A percentile compares a stretch with the other conserved stretches of the same genome.
Evolutionary conservation across 2,888 invertebrate species (phyloP).

Genomic region (Carterocephalus palaemon): DNA sequence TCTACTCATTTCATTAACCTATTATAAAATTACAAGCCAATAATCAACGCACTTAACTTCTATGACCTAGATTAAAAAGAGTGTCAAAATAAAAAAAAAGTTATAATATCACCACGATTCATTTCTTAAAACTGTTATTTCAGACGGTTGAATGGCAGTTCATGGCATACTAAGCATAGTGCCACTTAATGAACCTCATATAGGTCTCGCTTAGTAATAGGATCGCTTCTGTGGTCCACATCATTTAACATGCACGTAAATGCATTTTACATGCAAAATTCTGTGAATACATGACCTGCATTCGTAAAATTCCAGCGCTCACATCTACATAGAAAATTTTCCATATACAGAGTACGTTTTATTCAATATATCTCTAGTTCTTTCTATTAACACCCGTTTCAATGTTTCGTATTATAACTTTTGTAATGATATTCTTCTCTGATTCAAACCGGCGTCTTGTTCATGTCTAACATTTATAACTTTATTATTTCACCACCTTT

Average conservation of each 20-base stretch:
- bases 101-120: no score
- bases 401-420: conserved; percentile 7
- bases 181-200: background rate
- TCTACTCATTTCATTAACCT: no score
- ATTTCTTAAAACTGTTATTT: no score
- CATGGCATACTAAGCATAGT: no score
- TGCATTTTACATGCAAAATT: conserved; percentile 22
- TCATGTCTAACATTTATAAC: no score
- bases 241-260: conserved; percentile 15
- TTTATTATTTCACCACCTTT: no score
- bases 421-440: background rate
- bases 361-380: conserved; percentile 6
- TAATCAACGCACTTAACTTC: no score
- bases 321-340: conserved; percentile 18
- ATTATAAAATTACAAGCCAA: no score
- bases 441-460: no score
- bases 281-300: conserved; percentile 17
- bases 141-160: no score
- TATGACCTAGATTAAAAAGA: no score
- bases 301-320: conserved; percentile 14
- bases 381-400: conserved; percentile 9
- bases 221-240: conserved; percentile 7
- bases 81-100: no score
- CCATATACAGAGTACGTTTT: conserved; percentile 10
- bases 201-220: background rate